Evolutionary conservation across 1,140 invertebrate genomes (phyloP).

Genomic region (Daktulosphaira vitifoliae): DNA sequence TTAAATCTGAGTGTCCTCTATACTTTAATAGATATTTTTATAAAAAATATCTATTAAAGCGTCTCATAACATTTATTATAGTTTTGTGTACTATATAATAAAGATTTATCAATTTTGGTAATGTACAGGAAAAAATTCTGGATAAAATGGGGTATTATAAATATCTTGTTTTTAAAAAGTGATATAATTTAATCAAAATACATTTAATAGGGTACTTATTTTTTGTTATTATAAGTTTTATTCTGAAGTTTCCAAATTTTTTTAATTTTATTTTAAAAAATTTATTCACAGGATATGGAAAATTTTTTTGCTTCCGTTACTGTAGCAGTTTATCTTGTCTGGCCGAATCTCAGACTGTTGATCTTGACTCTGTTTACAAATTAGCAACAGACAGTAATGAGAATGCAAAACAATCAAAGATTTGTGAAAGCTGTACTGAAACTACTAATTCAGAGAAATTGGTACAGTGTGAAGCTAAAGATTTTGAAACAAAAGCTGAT

Average conservation of each 20-base stretch:
- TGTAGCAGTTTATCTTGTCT: conserved; percentile 46
- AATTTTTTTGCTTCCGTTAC: conserved; percentile 48
- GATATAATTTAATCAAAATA: too few relatives aligned
- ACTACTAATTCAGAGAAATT: conserved; percentile 27
- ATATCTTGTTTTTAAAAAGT: too few relatives aligned
- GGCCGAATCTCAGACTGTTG: conserved; percentile 46
- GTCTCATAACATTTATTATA: too few relatives aligned
- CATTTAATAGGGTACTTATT: background rate
- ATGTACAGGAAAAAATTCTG: too few relatives aligned
- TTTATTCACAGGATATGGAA: conserved; percentile 44
- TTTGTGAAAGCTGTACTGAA: conserved; percentile 16
- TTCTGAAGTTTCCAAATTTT: too few relatives aligned
- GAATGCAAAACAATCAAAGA: conserved; percentile 14
- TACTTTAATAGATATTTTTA: too few relatives aligned
- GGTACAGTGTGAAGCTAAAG: conserved; percentile 41
- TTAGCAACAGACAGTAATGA: conserved; percentile 34
- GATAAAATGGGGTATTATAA: too few relatives aligned
- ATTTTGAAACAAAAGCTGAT: conserved; percentile 38
- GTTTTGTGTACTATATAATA: too few relatives aligned
- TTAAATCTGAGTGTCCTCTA: too few relatives aligned
- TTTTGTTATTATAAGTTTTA: too few relatives aligned
- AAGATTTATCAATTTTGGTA: too few relatives aligned
- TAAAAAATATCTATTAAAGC: too few relatives aligned
- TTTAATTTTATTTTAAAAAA: background rate
- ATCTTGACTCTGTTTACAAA: conserved; percentile 40